phyloP scores from a whole-genome alignment of 2,888 invertebrate species.

The Melanchra persicariae region DNA sequence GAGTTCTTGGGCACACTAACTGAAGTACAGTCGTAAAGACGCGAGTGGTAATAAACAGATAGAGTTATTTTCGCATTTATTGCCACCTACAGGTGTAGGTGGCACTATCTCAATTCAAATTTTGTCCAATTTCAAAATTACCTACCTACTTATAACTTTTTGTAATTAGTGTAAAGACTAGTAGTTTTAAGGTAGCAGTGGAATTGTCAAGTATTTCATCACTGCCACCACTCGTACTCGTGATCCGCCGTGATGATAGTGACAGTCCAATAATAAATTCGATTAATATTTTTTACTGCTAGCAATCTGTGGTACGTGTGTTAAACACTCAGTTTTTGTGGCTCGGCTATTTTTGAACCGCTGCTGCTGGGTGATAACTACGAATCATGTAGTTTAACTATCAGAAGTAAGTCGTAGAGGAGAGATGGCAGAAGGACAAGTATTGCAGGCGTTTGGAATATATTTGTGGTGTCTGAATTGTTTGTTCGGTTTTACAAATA shows the following conservation, averaged over 20 bases:
- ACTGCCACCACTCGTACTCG: background rate
- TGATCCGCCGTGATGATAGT: constrained; percentile 13
- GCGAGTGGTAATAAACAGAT: no score
- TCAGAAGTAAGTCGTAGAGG: background rate
- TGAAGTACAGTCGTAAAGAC: no score
- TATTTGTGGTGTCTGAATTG: background rate
- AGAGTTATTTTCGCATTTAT: no score
- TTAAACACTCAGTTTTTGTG: constrained; percentile 55
- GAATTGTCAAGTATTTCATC: background rate
- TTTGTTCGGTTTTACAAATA: no score
- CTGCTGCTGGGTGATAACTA: constrained; percentile 35
- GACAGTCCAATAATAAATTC: constrained; percentile 55
- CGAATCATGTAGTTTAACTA: constrained; percentile 51
- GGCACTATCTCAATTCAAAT: no score
- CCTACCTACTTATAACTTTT: background rate
- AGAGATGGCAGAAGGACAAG: constrained; percentile 14
- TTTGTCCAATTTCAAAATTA: no score
- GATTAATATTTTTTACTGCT: constrained; percentile 56
- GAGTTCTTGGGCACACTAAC: no score
- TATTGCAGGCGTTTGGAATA: background rate
- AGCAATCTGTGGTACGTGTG: constrained; percentile 55
- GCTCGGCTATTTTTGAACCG: constrained; percentile 25
- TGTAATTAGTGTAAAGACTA: background rate
- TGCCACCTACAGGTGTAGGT: no score
- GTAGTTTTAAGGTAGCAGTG: background rate